phyloP scores from a whole-genome alignment of 2,888 invertebrate species.

The Limnephilus lunatus region DNA sequence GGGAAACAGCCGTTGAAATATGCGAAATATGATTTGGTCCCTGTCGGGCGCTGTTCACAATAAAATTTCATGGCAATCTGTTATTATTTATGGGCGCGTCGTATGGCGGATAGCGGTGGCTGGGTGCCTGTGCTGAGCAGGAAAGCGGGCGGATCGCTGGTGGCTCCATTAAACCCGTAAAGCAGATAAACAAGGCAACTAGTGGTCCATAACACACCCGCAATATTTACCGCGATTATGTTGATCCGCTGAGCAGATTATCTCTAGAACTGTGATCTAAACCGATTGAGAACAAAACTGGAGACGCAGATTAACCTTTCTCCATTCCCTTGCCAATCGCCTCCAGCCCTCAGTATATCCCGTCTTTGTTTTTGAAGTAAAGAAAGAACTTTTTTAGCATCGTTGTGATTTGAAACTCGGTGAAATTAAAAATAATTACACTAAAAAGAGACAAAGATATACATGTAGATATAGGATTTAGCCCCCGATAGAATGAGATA shows the following conservation, averaged over 20 bases:
- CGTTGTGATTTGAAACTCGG: no score
- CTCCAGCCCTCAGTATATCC: no score
- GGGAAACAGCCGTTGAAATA: neutral
- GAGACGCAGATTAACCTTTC: no score
- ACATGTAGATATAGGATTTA: no score
- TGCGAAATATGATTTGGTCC: slow-evolving; percentile 50
- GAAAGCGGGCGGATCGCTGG: neutral
- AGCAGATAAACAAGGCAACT: slow-evolving; percentile 34
- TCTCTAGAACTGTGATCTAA: neutral
- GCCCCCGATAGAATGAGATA: no score
- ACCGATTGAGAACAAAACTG: neutral
- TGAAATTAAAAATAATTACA: no score
- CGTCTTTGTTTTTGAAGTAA: no score
- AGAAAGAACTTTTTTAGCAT: no score
- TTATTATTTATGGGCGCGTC: slow-evolving; percentile 31
- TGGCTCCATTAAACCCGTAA: slow-evolving; percentile 14
- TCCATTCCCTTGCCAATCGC: no score
- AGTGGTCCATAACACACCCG: slow-evolving; percentile 28
- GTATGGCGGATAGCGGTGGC: slow-evolving; percentile 11
- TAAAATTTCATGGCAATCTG: slow-evolving; percentile 47
- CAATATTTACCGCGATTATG: neutral
- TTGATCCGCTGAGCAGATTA: neutral
- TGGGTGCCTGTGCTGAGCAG: no score
- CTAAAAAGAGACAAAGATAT: no score
- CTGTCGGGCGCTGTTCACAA: slow-evolving; percentile 25